Evolutionary conservation across 2,113 vertebrate species (phyloP).

Genomic region (Saccopteryx leptura): DNA sequence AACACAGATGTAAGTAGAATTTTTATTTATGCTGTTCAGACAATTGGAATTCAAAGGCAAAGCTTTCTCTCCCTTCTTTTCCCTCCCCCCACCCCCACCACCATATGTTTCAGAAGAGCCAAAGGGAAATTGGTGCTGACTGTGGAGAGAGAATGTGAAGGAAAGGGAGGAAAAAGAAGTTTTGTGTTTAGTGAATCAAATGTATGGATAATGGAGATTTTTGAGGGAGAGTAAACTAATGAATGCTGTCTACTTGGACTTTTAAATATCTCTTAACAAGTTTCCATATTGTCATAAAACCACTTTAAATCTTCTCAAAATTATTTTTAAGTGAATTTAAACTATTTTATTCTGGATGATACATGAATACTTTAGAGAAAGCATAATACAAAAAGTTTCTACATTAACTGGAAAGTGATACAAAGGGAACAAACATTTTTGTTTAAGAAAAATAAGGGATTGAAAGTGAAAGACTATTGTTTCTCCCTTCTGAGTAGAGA

Average conservation of each 20-base stretch:
- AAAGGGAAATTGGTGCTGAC: conserved; percentile 6
- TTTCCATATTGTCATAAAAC: neutral
- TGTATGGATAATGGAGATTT: neutral
- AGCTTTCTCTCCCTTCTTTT: neutral
- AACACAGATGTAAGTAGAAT: neutral
- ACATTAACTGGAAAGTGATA: neutral
- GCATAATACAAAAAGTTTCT: neutral
- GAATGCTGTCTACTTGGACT: neutral
- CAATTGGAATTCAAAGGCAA: conserved; percentile 17
- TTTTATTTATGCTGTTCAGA: conserved; percentile 6
- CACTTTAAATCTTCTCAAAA: conserved; percentile 31
- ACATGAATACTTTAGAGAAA: neutral
- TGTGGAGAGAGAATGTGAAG: neutral
- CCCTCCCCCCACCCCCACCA: neutral
- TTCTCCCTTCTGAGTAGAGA: conserved; percentile 1
- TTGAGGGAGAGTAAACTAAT: neutral
- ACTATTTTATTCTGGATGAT: neutral
- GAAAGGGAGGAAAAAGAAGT: neutral
- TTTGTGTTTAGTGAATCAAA: neutral
- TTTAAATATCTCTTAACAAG: neutral
- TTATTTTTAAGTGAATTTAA: neutral
- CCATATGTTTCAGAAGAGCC: conserved; percentile 35
- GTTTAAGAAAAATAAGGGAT: neutral
- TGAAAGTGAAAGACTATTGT: neutral
- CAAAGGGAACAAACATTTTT: neutral